Percentiles rank a stretch among this genome's conserved stretches.
These are phyloP conservation scores for Crenichthys baileyi DNA, from an alignment of 2,797 vertebrate species.

Conservation along the genomic window DNA sequence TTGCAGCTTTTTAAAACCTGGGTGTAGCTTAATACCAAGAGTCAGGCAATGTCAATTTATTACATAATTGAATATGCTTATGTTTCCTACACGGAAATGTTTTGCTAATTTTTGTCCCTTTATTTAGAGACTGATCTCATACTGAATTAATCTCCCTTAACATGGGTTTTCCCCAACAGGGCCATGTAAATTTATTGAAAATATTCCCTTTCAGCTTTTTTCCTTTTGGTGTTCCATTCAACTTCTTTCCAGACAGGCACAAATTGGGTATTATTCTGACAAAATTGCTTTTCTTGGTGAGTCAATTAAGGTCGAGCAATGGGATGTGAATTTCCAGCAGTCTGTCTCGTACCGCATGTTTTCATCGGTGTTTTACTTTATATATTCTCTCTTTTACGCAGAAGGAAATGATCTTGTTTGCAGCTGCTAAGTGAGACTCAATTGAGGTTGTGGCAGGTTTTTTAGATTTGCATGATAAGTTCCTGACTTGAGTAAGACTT, in stretches of 20 bases:
- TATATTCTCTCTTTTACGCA: conserved; percentile 18
- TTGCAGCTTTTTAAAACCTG: too few relatives aligned
- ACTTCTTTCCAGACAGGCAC: conserved; percentile 17
- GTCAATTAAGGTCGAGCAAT: conserved; percentile 31
- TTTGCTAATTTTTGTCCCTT: background rate
- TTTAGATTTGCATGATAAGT: conserved; percentile 56
- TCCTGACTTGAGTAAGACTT: conserved; percentile 55
- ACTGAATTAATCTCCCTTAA: background rate
- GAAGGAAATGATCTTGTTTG: conserved; percentile 46
- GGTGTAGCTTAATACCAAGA: too few relatives aligned
- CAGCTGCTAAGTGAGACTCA: conserved; percentile 65
- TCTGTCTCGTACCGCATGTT: conserved; percentile 42
- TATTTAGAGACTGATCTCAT: conserved; percentile 6
- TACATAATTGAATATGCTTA: too few relatives aligned
- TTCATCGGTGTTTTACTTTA: conserved; percentile 51
- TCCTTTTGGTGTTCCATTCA: conserved; percentile 2
- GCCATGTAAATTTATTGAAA: background rate
- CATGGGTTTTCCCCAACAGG: background rate
- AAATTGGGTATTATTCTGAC: conserved; percentile 44
- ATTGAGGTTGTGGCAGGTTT: conserved; percentile 61
- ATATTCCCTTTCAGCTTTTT: conserved; percentile 2
- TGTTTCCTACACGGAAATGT: background rate
- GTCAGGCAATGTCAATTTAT: too few relatives aligned
- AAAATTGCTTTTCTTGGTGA: conserved; percentile 51
- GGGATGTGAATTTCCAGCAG: conserved; percentile 56